Evolutionary conservation across 2,888 invertebrate species (phyloP), one percentile per base, ranked within the genome.

Genomic region (Pheosia tremula): DNA sequence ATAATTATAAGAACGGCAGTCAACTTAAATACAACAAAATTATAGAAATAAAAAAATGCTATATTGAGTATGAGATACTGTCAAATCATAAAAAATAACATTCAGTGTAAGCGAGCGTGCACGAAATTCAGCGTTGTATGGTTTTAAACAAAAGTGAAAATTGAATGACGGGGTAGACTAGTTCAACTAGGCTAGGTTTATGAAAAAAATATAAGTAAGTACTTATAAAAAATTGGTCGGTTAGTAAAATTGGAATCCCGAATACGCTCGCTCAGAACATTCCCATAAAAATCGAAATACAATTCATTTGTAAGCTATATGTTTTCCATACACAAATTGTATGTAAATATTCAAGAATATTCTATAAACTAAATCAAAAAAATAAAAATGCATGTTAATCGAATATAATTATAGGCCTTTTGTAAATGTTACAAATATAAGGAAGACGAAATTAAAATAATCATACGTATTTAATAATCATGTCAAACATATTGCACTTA

Each of bases 1-100:
- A 92, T 90, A 91, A 86, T 85, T 85, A 86, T 85, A 88, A 88
- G 87, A 84, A 88, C 87, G 91, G 91, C 90, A 93, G 93, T 92
- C 89, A 84, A 88, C 87, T 85, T 87, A 88, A 85, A 80, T 71
- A 85, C 75, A 73, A 24, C 24, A 24, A 24, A 82, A 70, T 68
- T 78, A 81, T 82, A 81, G 78, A 80, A 82, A 82, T 53, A 75
- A 74, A 84, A 85, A 91, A 92, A 91, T 91, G 90, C 90, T 85
- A 83, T 79, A 78, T 86, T 89, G 92, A 91, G 91, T 91, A 90
- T 83, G 81, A 80, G 84, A 86, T 77, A 85, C 78, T 68, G 87
- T 89, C 86, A 86, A 81, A 80, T 70, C 67, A 78, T 85, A 86
- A 85, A 81, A 83, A 76, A 65, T 64, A 60, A 41, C 50, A 50